A percentile compares a stretch with the other conserved stretches of the same genome.
Evolutionary conservation across 92 coral and sea anemone genomes (phyloP).

Genomic region (Epizoanthus rinbou): DNA sequence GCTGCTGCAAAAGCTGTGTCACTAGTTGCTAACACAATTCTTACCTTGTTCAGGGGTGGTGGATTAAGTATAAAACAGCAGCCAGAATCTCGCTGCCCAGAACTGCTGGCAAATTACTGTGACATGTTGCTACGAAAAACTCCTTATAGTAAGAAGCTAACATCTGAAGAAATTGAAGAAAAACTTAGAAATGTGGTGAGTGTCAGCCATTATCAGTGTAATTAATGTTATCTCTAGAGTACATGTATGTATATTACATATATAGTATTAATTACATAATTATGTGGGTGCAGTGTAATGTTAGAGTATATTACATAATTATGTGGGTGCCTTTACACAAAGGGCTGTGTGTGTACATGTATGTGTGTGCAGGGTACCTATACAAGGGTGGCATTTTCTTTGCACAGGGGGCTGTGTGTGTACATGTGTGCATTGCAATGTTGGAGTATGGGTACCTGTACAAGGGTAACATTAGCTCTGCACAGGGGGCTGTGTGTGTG

Average conservation of each 20-base stretch:
- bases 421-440: no score
- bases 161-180: slow-evolving; percentile 92
- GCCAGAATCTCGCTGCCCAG: slow-evolving; percentile 99
- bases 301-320: no score
- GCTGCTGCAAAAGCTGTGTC: no score
- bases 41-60: slow-evolving; percentile 56
- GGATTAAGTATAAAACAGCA: slow-evolving; percentile 75
- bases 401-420: neutral
- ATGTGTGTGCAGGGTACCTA: no score
- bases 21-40: no score
- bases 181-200: slow-evolving; percentile 94
- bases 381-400: neutral
- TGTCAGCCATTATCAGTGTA: neutral
- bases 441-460: no score
- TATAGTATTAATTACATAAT: no score
- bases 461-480: neutral
- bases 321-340: no score
- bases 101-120: slow-evolving; percentile 95
- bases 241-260: no score
- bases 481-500: neutral
- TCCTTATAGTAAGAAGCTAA: slow-evolving; percentile 89
- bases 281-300: no score
- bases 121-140: slow-evolving; percentile 96
- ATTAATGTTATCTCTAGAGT: neutral
- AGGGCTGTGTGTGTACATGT: no score